Percentiles rank a stretch among this genome's conserved stretches.
phyloP scores from a whole-genome alignment of 2,797 vertebrate species.

The Percopsis omiscomaycus region DNA sequence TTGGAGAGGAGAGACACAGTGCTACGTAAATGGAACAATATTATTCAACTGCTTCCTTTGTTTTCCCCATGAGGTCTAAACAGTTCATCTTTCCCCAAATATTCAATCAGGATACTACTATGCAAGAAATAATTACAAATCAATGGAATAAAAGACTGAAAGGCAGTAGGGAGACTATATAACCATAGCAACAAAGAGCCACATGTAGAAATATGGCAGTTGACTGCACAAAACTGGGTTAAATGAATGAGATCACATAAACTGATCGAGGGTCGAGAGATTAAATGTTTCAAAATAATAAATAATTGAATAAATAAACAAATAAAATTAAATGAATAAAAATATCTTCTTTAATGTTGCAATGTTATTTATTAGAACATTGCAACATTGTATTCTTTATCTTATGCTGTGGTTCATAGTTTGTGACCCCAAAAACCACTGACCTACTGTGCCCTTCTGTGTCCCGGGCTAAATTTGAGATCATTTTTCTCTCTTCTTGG shows the following conservation, averaged over 20 bases:
- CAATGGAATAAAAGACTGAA: conserved; percentile 65
- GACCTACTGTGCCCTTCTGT: too few relatives aligned
- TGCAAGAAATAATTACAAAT: conserved; percentile 67
- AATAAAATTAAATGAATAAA: background rate
- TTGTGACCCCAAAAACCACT: background rate
- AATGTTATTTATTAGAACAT: background rate
- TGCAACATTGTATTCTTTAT: background rate
- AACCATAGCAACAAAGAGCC: conserved; percentile 65
- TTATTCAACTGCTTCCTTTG: conserved; percentile 62
- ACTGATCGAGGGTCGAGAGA: conserved; percentile 16
- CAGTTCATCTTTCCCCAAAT: conserved; percentile 58
- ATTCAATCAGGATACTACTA: conserved; percentile 61
- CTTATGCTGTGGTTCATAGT: conserved; percentile 6
- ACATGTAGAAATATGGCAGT: conserved; percentile 55
- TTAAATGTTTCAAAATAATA: too few relatives aligned
- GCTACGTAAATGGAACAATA: conserved; percentile 56
- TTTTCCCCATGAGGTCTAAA: conserved; percentile 58
- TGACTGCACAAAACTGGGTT: conserved; percentile 54
- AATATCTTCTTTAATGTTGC: background rate
- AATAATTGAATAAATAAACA: too few relatives aligned
- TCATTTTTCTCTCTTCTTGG: conserved; percentile 6
- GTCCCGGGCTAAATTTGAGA: background rate
- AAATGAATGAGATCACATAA: conserved; percentile 66
- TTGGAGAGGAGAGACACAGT: conserved; percentile 43
- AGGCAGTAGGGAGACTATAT: conserved; percentile 45